Percentiles rank a stretch among this genome's conserved stretches.
These are phyloP conservation scores for Orbicella faveolata DNA, from an alignment of 64 coral and sea anemone genomes.

Conservation along the genomic window DNA sequence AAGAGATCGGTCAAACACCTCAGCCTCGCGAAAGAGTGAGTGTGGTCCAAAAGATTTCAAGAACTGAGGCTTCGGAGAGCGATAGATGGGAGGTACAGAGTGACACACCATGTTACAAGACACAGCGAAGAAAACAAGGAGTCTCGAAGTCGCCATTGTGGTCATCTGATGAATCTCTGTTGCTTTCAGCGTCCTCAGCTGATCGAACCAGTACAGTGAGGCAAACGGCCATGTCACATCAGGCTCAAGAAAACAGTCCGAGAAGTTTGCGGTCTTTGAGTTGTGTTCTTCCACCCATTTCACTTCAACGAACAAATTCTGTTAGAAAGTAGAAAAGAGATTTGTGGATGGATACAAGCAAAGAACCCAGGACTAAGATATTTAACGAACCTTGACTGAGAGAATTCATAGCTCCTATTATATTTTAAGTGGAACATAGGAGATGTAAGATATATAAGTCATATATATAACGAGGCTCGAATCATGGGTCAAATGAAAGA, in stretches of 20 bases:
- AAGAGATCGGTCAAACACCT: background rate
- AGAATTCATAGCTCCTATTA: background rate
- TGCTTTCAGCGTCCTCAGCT: background rate
- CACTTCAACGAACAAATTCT: background rate
- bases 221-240: background rate
- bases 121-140: background rate
- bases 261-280: background rate
- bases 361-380: background rate
- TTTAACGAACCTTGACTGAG: background rate
- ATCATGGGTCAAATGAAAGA: no score
- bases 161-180: background rate
- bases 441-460: background rate
- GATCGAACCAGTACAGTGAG: background rate
- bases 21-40: background rate
- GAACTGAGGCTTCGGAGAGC: background rate
- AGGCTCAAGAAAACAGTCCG: background rate
- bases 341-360: background rate
- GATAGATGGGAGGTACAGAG: constrained; percentile 19
- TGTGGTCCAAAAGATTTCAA: background rate
- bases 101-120: constrained; percentile 2
- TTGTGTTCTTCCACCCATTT: constrained; percentile 17
- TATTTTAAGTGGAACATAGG: background rate
- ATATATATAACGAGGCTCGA: no score
- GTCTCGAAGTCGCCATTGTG: background rate
- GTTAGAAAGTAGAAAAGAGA: background rate